Percentiles rank a stretch among this genome's conserved stretches.
Conservation (phyloP, 2,888 invertebrate species). For the Masnerella sp. region DNA sequence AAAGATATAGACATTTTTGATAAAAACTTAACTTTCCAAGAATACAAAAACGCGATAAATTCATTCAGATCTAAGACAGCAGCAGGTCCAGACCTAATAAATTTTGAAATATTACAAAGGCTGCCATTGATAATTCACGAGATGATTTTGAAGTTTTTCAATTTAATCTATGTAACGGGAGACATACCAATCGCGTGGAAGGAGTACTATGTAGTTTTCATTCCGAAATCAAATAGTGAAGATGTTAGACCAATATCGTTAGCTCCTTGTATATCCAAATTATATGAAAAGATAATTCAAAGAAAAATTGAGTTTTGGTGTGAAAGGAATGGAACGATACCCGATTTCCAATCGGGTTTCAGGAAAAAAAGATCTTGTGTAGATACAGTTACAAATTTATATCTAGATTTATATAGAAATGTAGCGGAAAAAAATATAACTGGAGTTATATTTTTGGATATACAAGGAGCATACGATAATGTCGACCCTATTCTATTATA, state of each 20-base stretch:
- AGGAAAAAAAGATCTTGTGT: neutral
- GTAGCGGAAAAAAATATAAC: neutral
- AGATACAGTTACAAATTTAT: neutral
- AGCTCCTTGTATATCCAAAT: neutral
- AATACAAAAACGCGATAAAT: neutral
- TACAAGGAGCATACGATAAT: constrained; percentile 11
- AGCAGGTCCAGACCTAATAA: neutral
- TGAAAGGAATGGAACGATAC: neutral
- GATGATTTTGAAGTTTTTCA: neutral
- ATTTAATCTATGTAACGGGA: neutral
- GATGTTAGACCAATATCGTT: neutral
- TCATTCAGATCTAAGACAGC: neutral
- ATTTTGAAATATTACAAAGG: neutral
- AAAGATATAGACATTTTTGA: too few relatives aligned
- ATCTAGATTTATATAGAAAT: neutral
- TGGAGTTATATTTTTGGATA: neutral
- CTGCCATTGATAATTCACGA: neutral
- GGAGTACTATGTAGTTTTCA: constrained; percentile 3
- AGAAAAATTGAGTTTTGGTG: neutral
- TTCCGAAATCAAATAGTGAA: neutral
- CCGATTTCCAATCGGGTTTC: neutral
- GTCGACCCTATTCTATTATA: constrained; percentile 1
- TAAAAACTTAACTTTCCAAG: neutral
- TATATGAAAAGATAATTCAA: constrained; percentile 3
- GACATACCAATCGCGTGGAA: neutral